phyloP scores from a whole-genome alignment of 23 tunicate species.

The Styela plicata region DNA sequence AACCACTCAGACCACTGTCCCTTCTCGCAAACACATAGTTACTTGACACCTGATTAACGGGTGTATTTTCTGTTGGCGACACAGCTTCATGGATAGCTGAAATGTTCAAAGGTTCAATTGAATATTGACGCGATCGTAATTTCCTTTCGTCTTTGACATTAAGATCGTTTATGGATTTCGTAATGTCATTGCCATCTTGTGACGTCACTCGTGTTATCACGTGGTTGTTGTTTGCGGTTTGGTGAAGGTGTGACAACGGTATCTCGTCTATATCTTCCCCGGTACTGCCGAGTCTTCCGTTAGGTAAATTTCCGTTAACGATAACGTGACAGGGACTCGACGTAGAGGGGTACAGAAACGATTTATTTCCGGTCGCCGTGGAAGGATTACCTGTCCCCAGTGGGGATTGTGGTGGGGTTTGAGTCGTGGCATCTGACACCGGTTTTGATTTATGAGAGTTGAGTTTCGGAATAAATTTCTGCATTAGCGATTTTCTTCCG shows the following conservation, averaged over 20 bases:
- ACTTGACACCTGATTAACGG: neutral
- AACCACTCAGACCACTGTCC: constrained; percentile 75
- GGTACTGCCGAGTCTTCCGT: constrained; percentile 30
- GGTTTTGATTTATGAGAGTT: constrained; percentile 30
- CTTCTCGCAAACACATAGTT: constrained; percentile 35
- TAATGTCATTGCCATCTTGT: neutral
- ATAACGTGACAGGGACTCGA: neutral
- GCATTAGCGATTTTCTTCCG: constrained; percentile 41
- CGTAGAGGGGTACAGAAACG: constrained; percentile 45
- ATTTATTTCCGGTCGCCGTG: constrained; percentile 5
- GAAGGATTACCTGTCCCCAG: neutral
- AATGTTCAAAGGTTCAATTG: neutral
- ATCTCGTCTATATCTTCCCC: constrained; percentile 49
- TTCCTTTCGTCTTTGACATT: neutral
- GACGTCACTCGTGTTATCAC: neutral
- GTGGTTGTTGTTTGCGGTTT: neutral
- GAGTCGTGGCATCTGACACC: constrained; percentile 28
- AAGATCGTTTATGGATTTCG: neutral
- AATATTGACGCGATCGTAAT: neutral
- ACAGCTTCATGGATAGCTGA: neutral
- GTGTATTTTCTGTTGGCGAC: neutral
- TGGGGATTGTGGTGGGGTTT: constrained; percentile 32
- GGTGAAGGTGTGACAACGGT: neutral
- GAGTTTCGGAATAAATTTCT: constrained; percentile 35
- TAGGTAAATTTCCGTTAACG: neutral